Evolutionary conservation across 2,113 vertebrate species (phyloP).

Genomic region (Chaetops frenatus): DNA sequence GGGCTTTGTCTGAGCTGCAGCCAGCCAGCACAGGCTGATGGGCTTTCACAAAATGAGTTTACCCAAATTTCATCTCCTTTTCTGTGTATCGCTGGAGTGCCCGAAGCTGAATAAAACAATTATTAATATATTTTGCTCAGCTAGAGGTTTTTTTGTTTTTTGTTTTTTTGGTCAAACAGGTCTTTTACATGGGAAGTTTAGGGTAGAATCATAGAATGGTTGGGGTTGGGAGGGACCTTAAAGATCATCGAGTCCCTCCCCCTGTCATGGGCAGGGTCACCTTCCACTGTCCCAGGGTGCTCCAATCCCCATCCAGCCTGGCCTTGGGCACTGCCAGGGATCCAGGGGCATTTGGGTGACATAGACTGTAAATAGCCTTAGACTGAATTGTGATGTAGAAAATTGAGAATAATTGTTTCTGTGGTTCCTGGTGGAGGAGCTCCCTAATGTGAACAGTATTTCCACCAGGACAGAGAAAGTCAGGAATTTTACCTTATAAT

Average conservation of each 20-base stretch:
- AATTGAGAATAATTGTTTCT: not conserved
- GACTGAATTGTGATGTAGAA: not conserved
- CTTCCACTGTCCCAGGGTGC: not conserved
- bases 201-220: not conserved
- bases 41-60: not conserved
- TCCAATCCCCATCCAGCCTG: not conserved
- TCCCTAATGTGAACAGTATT: not conserved
- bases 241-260: accelerated
- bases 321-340: not conserved
- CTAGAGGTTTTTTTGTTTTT: not conserved
- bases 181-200: not conserved
- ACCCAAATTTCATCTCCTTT: not conserved
- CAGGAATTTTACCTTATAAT: not conserved
- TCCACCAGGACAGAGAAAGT: not conserved
- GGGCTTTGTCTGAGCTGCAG: not conserved
- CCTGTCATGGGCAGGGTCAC: not conserved
- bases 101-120: not conserved
- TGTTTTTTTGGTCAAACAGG: not conserved
- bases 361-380: not conserved
- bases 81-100: not conserved
- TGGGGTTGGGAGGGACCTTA: not conserved
- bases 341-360: not conserved
- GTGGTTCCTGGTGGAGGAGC: not conserved
- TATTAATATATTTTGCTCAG: not conserved
- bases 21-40: not conserved